Evolutionary conservation across 64 coral and sea anemone genomes (phyloP), one percentile per base, ranked within the genome.

Genomic region (Trachythela sp.): DNA sequence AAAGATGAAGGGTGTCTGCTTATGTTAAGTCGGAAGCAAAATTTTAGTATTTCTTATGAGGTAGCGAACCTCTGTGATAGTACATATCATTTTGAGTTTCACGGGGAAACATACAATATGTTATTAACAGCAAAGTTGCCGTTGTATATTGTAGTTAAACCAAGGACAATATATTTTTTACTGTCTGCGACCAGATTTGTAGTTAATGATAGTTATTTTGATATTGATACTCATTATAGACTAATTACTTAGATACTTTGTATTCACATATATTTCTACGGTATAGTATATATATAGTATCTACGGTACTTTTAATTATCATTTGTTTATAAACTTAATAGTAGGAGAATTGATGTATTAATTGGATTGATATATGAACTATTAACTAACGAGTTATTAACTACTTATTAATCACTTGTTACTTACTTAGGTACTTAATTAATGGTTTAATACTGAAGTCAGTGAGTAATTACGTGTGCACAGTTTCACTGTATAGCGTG

Each of bases 121-220:
- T 38, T 89, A 2, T 13, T 89, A 40, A 51, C 88, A n/a, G 68
- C 45, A 83, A 77, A 83, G 22, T 38, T 89, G 10, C 88, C 88
- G 7, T 14, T 89, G 6, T 80, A 29, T 0, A 48, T 77, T 18
- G 34, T 83, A 34, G 88, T 89, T 1, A 77, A 89, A 37, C 88
- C 88, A 2, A 83, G 17, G 52, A 89, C 88, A 9, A 83, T 89
- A n/a, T 77, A 89, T 77, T 89, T 89, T 83, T 43, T 89, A n/a
- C 2, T 89, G 0, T 89, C 88, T 89, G 88, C 71, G 13, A 48
- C 80, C 2, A 83, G 88, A 83, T 89, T 80, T 50, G 88, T 89
- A 54, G 51, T 89, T 42, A 89, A 89, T 83, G 70, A 59, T 36
- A 89, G 88, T 77, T 83, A 89, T 36, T 6, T 89, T 54, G 70